A percentile compares a stretch with the other conserved stretches of the same genome.
Conservation (phyloP, 2,797 vertebrate species). For the Sternotherus odoratus region DNA sequence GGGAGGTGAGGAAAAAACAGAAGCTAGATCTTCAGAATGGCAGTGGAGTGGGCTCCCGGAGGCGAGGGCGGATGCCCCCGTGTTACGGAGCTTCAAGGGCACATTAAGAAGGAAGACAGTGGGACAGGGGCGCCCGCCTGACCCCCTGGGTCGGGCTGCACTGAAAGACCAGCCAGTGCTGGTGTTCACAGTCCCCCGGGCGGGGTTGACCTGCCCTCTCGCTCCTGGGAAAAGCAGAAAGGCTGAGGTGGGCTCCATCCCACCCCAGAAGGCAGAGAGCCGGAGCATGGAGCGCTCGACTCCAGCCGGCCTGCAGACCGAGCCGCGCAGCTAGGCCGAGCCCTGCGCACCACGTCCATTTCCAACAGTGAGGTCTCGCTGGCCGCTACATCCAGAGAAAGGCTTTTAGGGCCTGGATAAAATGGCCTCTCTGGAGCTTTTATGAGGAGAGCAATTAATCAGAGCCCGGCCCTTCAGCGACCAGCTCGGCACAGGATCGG, state of each 20-base stretch:
- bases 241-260: not conserved
- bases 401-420: not conserved
- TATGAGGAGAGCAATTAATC: not conserved
- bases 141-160: not conserved
- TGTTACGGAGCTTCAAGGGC: not conserved
- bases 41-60: not conserved
- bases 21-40: not conserved
- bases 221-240: not conserved
- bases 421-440: fast-evolving
- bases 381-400: fast-evolving
- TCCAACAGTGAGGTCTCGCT: not conserved
- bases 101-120: not conserved
- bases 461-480: not conserved
- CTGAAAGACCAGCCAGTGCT: not conserved
- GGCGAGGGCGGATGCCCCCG: not conserved
- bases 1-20: not conserved
- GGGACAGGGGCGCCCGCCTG: not conserved
- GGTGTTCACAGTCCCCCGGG: too few relatives aligned
- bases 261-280: not conserved
- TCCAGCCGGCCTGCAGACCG: not conserved
- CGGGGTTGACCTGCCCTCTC: too few relatives aligned
- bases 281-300: not conserved
- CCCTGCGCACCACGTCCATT: not conserved
- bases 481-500: not conserved
- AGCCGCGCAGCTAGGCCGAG: fast-evolving